Evolutionary conservation across 2,797 vertebrate genomes (phyloP), one percentile per base, ranked within the genome.

Genomic region (Malurus splendens): DNA sequence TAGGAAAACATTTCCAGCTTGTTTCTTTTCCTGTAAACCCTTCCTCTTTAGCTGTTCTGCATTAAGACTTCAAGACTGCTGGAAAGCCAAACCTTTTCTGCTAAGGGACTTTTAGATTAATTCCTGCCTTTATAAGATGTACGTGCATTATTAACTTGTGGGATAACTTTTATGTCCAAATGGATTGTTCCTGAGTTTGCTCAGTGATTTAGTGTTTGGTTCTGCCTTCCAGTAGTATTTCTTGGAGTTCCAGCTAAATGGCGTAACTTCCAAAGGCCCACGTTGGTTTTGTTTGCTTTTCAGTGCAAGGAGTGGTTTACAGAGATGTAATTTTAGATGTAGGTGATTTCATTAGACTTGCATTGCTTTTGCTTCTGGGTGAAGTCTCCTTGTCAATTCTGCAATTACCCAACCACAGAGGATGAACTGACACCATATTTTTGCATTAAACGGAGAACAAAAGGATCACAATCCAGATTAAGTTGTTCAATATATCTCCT

Each of bases 1-100:
- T 39, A 51, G 65, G 71, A 57, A 93, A 88, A 66, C 23, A 6
- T 16, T 54, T 81, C 51, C 45, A 73, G 33, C n/a, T 55, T 66
- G 14, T 91, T 94, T 77, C 65, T 92, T 89, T 90, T 81, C 66
- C 74, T 90, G 76, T 33, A 92, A 88, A 82, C 87, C 38, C 12
- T 30, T 22, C 28, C 2, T 82, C 13, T 81, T 90, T 57, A 75
- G 73, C 50, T 89, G 32, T 81, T 76, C 30, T 60, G 20, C 59
- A 75, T 66, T 87, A 71, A 73, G 89, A 82, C 39, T 51, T 80
- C 20, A 57, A 25, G 65, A 52, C 32, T 90, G 27, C 36, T 77
- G 36, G n/a, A 41, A 73, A 87, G 13, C 11, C 48, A 70, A 17
- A 55, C 18, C 44, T 23, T 86, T 92, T 72, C 47, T 80, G 13